Base-by-base conservation (phyloP, 1,140 invertebrate genomes). In the Andricus grossulariae region DNA sequence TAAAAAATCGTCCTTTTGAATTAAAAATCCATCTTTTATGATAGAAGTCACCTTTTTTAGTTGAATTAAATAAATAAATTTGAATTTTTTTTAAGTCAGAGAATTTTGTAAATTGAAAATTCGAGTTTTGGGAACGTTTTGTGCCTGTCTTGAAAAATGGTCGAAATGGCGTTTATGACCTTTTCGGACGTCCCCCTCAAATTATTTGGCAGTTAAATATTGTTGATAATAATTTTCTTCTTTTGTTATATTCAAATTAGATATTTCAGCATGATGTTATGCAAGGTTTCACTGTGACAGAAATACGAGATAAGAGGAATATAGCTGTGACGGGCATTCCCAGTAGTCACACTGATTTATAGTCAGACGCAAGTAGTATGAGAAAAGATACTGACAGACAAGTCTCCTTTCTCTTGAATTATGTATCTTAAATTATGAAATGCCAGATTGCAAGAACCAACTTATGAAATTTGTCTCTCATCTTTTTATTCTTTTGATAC, bases 361-460 rank as follows among this genome's bases (percentile, higher is more conserved):
- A 66, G 60, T 66, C 60, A 66, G 60, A 45, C 60, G 13, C 57
- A 19, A 57, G 55, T 57, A 57, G 55, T 25, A 25, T 15, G 7
- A 60, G 21, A 60, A 60, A 25, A 15, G 4, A 60, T 15, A 57
- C 18, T 57, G 19, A 57, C 55, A 57, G 57, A 16, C 57, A 60
- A 45, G 39, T 60, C 57, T 21, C 18, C 19, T 57, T 57, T 13
- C 10, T 10, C 13, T 32, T 60, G 57, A 60, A 39, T 39, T 1
- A 25, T 25, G 25, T 3, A 25, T 10, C 13, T 32, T 60, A 25
- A 60, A 2, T 25, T 32, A 60, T 15, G 21, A 7, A 21, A 25
- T 25, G 55, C 25, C 55, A 25, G 0, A 12, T 21, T 25, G 10
- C 6, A 66, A 66, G 16, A 66, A 39, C 57, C 55, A 15, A 10